Conservation (phyloP, 2,113 vertebrate genomes). For the Tympanuchus pallidicinctus region DNA sequence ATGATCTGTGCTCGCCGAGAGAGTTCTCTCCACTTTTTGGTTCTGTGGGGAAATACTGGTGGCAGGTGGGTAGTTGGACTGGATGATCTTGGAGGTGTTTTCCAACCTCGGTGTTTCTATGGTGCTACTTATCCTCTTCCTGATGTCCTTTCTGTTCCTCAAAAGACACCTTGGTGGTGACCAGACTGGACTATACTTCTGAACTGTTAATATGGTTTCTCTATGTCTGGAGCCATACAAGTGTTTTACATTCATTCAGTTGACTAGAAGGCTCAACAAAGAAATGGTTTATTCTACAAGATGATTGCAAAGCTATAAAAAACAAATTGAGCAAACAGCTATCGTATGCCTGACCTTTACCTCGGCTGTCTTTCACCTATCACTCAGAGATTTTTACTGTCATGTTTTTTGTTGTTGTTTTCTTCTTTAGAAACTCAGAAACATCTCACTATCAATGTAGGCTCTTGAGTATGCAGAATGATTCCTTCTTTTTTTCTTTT, state of each 20-base stretch:
- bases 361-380: not conserved
- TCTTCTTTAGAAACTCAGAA: not conserved
- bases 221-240: not conserved
- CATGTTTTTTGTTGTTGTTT: not conserved
- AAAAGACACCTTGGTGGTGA: not conserved
- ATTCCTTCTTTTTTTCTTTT: not conserved
- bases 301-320: not conserved
- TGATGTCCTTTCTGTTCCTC: not conserved
- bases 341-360: not conserved
- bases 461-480: not conserved
- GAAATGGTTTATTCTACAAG: not conserved
- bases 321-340: not conserved
- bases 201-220: not conserved
- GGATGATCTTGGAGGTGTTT: too few relatives aligned
- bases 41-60: too few relatives aligned
- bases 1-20: not conserved
- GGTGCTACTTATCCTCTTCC: not conserved
- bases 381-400: not conserved
- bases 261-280: not conserved
- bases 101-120: too few relatives aligned
- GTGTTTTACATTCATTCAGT: not conserved
- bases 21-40: not conserved
- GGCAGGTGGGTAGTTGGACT: too few relatives aligned
- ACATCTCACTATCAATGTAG: accelerated
- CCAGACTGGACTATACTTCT: not conserved